Conservation (phyloP, 2,888 invertebrate species). For the Ennomos quercinarius region DNA sequence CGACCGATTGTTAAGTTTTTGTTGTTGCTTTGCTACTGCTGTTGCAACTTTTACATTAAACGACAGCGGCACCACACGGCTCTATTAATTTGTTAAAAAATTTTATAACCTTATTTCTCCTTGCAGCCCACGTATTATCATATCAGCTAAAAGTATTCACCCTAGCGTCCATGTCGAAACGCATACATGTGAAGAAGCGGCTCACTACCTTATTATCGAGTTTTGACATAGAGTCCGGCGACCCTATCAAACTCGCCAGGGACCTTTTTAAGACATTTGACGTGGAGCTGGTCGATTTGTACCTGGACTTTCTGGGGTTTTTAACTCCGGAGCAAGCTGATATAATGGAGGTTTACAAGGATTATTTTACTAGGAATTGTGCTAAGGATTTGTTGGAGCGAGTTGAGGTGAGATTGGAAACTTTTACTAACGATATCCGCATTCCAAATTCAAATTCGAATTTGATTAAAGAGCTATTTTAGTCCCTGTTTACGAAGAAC, state of each 20-base stretch:
- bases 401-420: slow-evolving; percentile 53
- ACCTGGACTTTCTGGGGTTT: slow-evolving; percentile 69
- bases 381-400: slow-evolving; percentile 56
- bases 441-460: no score
- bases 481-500: no score
- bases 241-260: slow-evolving; percentile 51
- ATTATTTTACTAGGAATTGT: slow-evolving; percentile 66
- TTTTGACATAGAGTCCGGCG: slow-evolving; percentile 52
- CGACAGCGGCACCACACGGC: no score
- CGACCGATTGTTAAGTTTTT: no score
- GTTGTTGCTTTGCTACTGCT: no score
- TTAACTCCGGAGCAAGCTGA: slow-evolving; percentile 72
- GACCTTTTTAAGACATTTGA: slow-evolving; percentile 48
- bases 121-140: slow-evolving; percentile 60
- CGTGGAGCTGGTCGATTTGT: slow-evolving; percentile 58
- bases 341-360: slow-evolving; percentile 55
- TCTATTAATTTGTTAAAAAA: no score
- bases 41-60: no score
- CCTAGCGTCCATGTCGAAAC: slow-evolving; percentile 41
- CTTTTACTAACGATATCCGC: no score
- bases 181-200: slow-evolving; percentile 47
- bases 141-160: slow-evolving; percentile 62
- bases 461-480: no score
- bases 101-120: no score
- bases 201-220: slow-evolving; percentile 48